Evolutionary conservation across 2,113 vertebrate species (phyloP).

Genomic region (Antechinus flavipes): DNA sequence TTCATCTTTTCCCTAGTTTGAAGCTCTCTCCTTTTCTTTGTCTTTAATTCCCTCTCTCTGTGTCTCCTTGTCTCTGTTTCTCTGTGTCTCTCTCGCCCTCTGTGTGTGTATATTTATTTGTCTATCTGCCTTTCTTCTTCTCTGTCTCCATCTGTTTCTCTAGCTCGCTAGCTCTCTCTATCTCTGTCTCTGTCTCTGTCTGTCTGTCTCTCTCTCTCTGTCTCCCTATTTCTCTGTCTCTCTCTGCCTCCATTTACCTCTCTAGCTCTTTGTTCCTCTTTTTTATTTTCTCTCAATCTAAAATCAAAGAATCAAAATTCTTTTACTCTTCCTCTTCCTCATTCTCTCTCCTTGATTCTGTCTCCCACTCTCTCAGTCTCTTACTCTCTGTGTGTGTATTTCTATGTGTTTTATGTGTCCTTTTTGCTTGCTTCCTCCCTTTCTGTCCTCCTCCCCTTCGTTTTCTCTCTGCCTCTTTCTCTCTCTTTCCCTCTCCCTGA

Average conservation of each 20-base stretch:
- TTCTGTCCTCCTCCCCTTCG: accelerated
- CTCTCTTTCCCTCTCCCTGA: background rate
- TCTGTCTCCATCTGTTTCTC: background rate
- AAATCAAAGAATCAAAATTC: too few species aligned
- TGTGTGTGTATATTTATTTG: too few species aligned
- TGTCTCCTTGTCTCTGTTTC: too few species aligned
- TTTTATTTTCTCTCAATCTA: background rate
- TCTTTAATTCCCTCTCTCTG: too few species aligned
- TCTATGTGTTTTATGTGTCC: too few species aligned
- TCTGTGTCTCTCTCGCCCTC: too few species aligned
- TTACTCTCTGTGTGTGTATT: background rate
- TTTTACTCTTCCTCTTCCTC: background rate
- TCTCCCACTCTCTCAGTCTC: background rate
- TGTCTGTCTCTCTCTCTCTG: background rate
- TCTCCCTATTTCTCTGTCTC: background rate
- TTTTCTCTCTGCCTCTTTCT: background rate
- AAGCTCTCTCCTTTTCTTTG: background rate
- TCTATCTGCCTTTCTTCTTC: too few species aligned
- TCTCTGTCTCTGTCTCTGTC: background rate
- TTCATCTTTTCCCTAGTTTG: background rate
- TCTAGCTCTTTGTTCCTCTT: background rate
- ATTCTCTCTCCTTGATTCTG: background rate
- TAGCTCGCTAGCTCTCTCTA: background rate
- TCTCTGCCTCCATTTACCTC: background rate
- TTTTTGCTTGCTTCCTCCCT: background rate